Evolutionary conservation across 2,113 vertebrate species (phyloP), one percentile per base, ranked within the genome.

Genomic region (Nyctereutes procyonoides): DNA sequence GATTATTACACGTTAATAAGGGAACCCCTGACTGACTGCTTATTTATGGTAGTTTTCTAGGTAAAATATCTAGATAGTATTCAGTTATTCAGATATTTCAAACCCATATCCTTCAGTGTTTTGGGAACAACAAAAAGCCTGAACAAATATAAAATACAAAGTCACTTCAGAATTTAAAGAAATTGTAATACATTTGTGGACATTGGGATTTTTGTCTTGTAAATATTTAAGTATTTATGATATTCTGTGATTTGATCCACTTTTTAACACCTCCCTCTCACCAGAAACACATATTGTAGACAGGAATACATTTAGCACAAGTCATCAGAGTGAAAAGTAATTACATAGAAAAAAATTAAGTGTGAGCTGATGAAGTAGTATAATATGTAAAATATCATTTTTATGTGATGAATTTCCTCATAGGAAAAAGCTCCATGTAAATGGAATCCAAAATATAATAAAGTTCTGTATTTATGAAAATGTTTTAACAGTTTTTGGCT

Each of bases 291-390:
- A 3, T 86, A 71, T 32, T 83, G 93, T 82, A 91, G 43, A 90
- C 30, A 94, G 58, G 96, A 83, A 90, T 87, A 74, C 43, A 80
- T 84, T 89, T 90, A 90, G 48, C 73, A 51, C 2, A 53, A 87
- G 9, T 95, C 77, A 58, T 95, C 9, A 76, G 38, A 51, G 24
- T 79, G 56, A 83, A 88, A 88, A 62, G 26, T 88, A 82, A 88
- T 63, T 85, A 63, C 3, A n/a, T 8, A 80, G 67, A 71, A 94
- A 94, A 90, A 65, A 74, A 56, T 65, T 77, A 81, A 24, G 0
- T 90, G 20, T 35, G 4, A 93, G 17, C 11, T 83, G 32, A 43
- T 82, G 17, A 91, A 60, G n/a, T 81, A 22, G 7, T 69, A 55
- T 83, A 84, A 80, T 58, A 14, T 32, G 91, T 74, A 65, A 89